Base-by-base conservation (phyloP, 2,113 vertebrate genomes). In the Megaptera novaeangliae region DNA sequence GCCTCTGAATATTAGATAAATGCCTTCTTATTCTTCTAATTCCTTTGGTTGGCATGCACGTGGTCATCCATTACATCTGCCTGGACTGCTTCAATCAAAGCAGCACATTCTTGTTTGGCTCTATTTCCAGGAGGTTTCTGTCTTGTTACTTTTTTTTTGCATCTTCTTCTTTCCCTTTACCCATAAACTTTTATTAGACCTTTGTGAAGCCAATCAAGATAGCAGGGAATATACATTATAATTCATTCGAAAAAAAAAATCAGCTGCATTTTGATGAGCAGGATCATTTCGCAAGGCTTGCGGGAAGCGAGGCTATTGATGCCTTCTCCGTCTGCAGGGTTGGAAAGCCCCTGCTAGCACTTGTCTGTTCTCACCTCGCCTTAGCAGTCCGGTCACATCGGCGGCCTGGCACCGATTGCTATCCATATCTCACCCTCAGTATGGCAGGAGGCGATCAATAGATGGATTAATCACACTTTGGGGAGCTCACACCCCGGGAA, bases 391-490 rank as follows among this genome's bases (percentile, higher is more conserved):
- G 12, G 90, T 97, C 98, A 98, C 98, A 97, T 93, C 95, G 61
- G 90, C 49, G 0, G 92, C 97, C 96, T 97, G 97, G 97, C 97
- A 97, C 89, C 71, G 1, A 95, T 36, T 94, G 92, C 95, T 89
- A 92, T 95, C 97, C 94, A 91, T 96, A 97, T 96, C 97, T 98
- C 97, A 97, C 97, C 97, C 96, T 97, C 75, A 23, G 91, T 82
- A 64, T 93, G 96, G 96, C 97, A 97, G 97, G 96, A 98, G 95
- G 97, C 55, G 36, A 98, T 98, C 98, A 94, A 98, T 98, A 97
- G 97, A 95, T 97, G 96, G 97, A 98, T 98, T 97, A 97, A 98
- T 98, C 98, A 97, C 97, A 98, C 97, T 97, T 97, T 98, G 92
- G 98, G 97, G 97, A 97, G 90, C 90, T 96, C 92, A 95, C 94